Base-by-base conservation (phyloP, 2,113 vertebrate genomes). In the Semnornis frantzii region DNA sequence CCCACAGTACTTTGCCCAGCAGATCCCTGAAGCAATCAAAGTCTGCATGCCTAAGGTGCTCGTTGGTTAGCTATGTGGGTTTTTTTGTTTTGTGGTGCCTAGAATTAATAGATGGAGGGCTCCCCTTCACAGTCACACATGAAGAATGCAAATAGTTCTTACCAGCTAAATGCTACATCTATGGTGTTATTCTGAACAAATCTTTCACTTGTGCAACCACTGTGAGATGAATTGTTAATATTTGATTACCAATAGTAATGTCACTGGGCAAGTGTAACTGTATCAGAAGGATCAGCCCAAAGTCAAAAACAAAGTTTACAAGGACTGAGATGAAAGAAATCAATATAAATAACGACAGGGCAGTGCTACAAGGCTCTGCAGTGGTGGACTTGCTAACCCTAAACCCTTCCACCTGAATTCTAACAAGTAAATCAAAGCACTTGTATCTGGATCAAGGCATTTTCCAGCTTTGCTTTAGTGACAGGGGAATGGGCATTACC, bases 391-490 rank as follows among this genome's bases (percentile, higher is more conserved):
- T 71, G 82, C 93, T 90, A 94, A 95, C 95, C 76, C 92, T 94
- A 95, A 92, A 93, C 78, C 84, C 64, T 94, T 95, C 82, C 94
- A 94, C 81, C 86, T 92, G 96, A 92, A 93, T 95, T 93, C 88
- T 93, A 95, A 95, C 84, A 95, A 96, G 82, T 65, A 95, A 94
- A 95, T 94, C 92, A 96, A 95, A 97, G 94, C 60, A 2, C 55
- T 82, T 2, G 0, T 91, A 70, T 82, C 52, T 92, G 90, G 90
- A 94, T 94, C 88, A 93, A 94, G 93, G 87, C 84, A 93, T 65
- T 71, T 85, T 89, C 30, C 74, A 65, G 92, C 85, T 93, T 92
- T 18, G 31, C 78, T 85, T 57, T 19, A 71, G 74, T 42, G 59
- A 80, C 87, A 77, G 34, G 37, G 44, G 90, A 60, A 75, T 57